phyloP scores from a whole-genome alignment of 2,113 vertebrate genomes.

The Rhinichthys klamathensis region DNA sequence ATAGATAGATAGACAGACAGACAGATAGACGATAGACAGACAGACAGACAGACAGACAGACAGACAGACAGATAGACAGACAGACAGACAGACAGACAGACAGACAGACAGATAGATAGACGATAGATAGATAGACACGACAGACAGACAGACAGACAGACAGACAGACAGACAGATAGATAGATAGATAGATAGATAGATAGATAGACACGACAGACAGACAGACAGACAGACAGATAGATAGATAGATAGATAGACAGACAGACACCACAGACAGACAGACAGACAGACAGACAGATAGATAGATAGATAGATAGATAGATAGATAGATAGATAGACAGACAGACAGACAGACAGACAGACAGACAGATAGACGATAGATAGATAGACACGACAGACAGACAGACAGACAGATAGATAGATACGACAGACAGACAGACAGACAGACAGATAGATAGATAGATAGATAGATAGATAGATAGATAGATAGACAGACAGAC shows the following conservation, averaged over 20 bases:
- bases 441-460: not conserved
- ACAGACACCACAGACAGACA: too few relatives aligned
- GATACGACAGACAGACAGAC: not conserved
- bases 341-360: conserved; percentile 12
- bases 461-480: conserved; percentile 9
- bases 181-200: not conserved
- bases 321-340: not conserved
- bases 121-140: conserved; percentile 12
- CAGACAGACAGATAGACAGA: too few relatives aligned
- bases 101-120: too few relatives aligned
- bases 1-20: not conserved
- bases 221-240: not conserved
- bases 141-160: too few relatives aligned
- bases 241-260: not conserved
- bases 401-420: not conserved
- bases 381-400: not conserved
- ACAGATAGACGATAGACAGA: too few relatives aligned
- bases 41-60: too few relatives aligned
- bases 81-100: too few relatives aligned
- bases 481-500: not conserved
- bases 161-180: not conserved
- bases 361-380: not conserved
- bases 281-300: not conserved
- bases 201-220: too few relatives aligned
- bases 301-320: not conserved